phyloP scores from a whole-genome alignment of 2,888 invertebrate species.

The Erebia aethiops region DNA sequence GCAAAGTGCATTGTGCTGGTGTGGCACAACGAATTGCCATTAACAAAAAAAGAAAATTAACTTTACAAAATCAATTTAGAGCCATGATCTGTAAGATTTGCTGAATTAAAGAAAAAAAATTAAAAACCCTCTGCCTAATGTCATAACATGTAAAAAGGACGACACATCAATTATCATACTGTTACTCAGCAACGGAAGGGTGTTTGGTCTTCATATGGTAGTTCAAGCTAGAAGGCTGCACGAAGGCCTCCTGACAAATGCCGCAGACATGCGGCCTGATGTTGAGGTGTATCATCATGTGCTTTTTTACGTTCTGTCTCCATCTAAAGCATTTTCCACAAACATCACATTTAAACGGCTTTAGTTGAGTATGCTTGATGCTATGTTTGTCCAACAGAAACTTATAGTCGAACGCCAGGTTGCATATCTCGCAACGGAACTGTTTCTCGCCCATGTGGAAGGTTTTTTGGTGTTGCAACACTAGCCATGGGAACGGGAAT shows the following conservation, averaged over 20 bases:
- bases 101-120: too few relatives aligned
- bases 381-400: slow-evolving; percentile 48
- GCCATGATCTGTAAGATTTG: too few relatives aligned
- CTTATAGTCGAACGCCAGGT: slow-evolving; percentile 50
- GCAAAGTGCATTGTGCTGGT: too few relatives aligned
- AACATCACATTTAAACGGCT: slow-evolving; percentile 46
- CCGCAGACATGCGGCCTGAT: slow-evolving; percentile 18
- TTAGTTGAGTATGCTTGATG: slow-evolving; percentile 45
- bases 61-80: too few relatives aligned
- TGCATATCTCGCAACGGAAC: slow-evolving; percentile 47
- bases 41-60: too few relatives aligned
- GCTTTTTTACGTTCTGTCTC: slow-evolving; percentile 16
- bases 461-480: slow-evolving; percentile 52
- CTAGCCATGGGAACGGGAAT: slow-evolving; percentile 51
- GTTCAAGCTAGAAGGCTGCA: slow-evolving; percentile 14
- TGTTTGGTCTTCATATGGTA: slow-evolving; percentile 21
- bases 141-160: too few relatives aligned
- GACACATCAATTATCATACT: too few relatives aligned
- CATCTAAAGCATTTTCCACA: slow-evolving; percentile 12
- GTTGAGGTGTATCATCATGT: slow-evolving; percentile 19
- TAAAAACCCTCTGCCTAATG: too few relatives aligned
- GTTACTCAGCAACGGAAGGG: neutral
- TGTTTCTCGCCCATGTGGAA: slow-evolving; percentile 56
- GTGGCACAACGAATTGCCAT: too few relatives aligned
- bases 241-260: slow-evolving; percentile 14